Base-by-base conservation (phyloP, 92 coral and sea anemone species). In the Parazoanthus darwini region DNA sequence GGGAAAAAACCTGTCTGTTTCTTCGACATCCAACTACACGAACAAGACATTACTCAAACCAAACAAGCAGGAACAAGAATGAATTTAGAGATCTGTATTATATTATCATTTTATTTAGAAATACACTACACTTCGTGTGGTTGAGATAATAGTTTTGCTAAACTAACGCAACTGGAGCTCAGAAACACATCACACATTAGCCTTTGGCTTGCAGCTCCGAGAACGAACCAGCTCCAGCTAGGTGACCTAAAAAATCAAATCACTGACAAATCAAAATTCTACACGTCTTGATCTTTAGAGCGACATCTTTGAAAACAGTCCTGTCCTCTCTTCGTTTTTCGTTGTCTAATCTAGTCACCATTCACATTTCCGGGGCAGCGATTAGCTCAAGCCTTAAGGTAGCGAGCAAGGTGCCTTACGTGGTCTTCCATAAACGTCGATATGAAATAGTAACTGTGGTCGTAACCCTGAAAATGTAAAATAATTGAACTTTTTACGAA, bases 361-460 rank as follows among this genome's bases (percentile, higher is more conserved):
- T 54, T 54, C 59, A 54, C 1, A 14, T 54, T 13, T 51, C 13
- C n/a, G n/a, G 16, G 58, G 11, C 58, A 51, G 58, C 9, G 65
- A 36, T 25, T 16, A 16, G 44, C 82, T 91, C 90, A 96, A 77
- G 95, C 94, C 82, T 91, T 89, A 43, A 96, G 94, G 86, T 93
- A 93, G 42, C 92, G 89, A 56, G 94, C 94, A 83, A 95, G 99
- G 76, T 95, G 98, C 56, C 83, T 94, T 82, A 95, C 85, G 74
- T 97, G 99, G 80, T 97, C 99, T 65, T 92, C 99, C 80, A 97
- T 90, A 76, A 97, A 97, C 44, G 99, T 80, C 23, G 98, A 79
- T 68, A 97, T 93, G 81, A 95, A 97, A 85, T 91, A 94, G 86
- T 95, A 95, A 66, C 93, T 89, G 82, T 97, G 99, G 76, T 97